Evolutionary conservation across 2,797 vertebrate genomes (phyloP), one percentile per base, ranked within the genome.

Genomic region (Oceanodroma leucorhoa): DNA sequence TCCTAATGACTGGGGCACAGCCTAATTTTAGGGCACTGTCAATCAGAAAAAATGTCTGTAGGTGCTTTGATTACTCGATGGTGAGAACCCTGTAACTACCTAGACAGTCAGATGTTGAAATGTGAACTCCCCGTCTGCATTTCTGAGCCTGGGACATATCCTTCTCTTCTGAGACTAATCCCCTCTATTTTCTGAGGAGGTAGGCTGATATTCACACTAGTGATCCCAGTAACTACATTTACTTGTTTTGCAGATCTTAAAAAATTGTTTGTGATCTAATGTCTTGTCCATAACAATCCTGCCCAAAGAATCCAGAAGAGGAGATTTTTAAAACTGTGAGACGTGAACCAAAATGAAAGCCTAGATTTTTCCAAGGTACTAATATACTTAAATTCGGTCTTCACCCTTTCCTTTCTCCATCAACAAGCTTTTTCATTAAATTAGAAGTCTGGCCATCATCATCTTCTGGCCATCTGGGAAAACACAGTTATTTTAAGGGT

Each of bases 11-110:
- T 46, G n/a, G 54, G 62, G 61, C 54, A 73, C 62, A 77, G 79
- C 12, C 40, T 83, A 75, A 93, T 90, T 93, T 94, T 51, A 89
- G 45, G 90, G 65, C 30, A 12, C 61, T 92, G 72, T 83, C 89
- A 92, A 50, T 83, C 84, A 94, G 11, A 34, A 87, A 70, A 29
- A 69, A 55, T 26, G 6, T 48, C 41, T 10, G 3, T 24, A 72
- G 50, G 27, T 93, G 48, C 69, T 72, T 90, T 91, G 53, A 72
- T 72, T 89, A 36, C 22, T 77, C 3, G 3, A 22, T 67, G 69
- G n/a, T 2, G 6, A 83, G 60, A 76, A 72, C n/a, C 14, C 43
- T 77, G 9, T 30, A 70, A 57, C 32, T 77, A 53, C 36, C 55
- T 19, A 50, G 71, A 50, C 14, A 90, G 61, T 34, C 61, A 64